Percentiles rank a stretch among this genome's conserved stretches.
These are phyloP conservation scores for Phalera bucephala DNA, from an alignment of 2,888 invertebrate genomes.

Conservation along the genomic window DNA sequence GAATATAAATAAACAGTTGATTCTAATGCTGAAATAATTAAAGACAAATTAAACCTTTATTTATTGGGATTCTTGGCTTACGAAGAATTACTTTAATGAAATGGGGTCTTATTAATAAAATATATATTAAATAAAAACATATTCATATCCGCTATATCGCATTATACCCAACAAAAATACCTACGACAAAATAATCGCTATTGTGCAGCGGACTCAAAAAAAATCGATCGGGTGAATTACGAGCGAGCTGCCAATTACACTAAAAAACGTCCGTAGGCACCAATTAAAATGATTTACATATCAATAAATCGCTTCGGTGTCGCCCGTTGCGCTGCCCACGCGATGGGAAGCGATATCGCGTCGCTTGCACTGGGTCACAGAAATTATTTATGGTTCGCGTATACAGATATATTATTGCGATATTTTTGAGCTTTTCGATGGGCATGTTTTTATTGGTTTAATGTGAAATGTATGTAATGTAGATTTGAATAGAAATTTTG, in stretches of 20 bases:
- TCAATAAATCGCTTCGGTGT: conserved; percentile 72
- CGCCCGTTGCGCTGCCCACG: conserved; percentile 34
- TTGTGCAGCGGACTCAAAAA: conserved; percentile 22
- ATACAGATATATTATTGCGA: background rate
- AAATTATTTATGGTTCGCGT: conserved; percentile 26
- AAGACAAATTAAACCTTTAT: too few relatives aligned
- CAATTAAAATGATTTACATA: conserved; percentile 83
- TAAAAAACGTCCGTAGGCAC: conserved; percentile 76
- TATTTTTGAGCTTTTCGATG: background rate
- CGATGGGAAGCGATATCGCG: conserved; percentile 32
- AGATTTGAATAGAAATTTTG: too few relatives aligned
- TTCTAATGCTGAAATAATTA: too few relatives aligned
- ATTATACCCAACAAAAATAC: background rate
- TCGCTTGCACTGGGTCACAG: conserved; percentile 29
- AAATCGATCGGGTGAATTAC: conserved; percentile 63
- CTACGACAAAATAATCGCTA: conserved; percentile 15
- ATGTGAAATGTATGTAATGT: too few relatives aligned
- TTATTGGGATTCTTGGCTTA: too few relatives aligned
- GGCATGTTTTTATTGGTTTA: background rate
- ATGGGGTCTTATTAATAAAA: too few relatives aligned
- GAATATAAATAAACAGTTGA: too few relatives aligned
- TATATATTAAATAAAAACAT: too few relatives aligned
- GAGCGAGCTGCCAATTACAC: conserved; percentile 75
- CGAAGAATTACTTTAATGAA: too few relatives aligned
- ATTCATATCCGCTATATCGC: background rate